phyloP scores from a whole-genome alignment of 1,140 invertebrate genomes.

The Brachionus asplanchnoidis region DNA sequence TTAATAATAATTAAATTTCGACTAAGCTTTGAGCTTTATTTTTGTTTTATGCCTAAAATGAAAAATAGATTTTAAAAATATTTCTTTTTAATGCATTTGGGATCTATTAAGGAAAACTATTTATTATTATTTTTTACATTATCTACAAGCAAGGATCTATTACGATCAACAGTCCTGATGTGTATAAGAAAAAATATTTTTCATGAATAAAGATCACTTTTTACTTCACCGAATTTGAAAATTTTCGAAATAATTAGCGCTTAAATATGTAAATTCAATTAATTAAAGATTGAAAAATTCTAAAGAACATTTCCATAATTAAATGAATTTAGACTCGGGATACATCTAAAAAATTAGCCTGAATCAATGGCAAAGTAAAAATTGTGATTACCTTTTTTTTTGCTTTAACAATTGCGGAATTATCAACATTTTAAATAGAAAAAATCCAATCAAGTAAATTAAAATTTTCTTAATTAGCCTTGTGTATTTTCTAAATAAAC shows the following conservation, averaged over 20 bases:
- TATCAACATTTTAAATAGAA: no score
- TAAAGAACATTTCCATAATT: neutral
- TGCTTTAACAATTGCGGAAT: no score
- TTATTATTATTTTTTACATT: neutral
- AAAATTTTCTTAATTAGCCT: no score
- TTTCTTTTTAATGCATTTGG: neutral
- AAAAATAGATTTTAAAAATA: neutral
- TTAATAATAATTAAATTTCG: neutral
- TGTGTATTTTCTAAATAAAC: neutral
- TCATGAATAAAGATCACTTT: neutral
- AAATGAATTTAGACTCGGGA: neutral
- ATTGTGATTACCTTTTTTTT: no score
- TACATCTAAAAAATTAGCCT: neutral
- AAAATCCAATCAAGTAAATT: no score
- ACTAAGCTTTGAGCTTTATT: neutral
- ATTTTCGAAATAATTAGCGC: neutral
- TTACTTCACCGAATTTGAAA: neutral
- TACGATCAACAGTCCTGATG: neutral
- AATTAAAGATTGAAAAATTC: neutral
- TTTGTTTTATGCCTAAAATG: neutral
- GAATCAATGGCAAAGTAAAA: no score
- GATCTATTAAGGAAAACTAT: neutral
- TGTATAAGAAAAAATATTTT: neutral
- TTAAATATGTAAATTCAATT: neutral
- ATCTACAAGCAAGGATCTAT: neutral